Evolutionary conservation across 1,140 invertebrate species (phyloP), one percentile per base, ranked within the genome.

Genomic region (Colletes latitarsis): DNA sequence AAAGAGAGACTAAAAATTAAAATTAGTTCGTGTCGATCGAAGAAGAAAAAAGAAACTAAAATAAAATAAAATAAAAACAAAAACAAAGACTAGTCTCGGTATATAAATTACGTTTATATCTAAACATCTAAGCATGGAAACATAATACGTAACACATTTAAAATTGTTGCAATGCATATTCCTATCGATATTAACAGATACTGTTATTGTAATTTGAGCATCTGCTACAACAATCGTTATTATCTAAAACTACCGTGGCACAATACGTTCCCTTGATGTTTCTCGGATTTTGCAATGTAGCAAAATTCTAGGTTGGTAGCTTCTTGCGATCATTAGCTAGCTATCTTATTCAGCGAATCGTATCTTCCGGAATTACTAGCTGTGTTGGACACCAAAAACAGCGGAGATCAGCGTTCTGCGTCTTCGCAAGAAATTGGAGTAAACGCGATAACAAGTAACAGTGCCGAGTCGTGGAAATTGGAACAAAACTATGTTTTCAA

Each of bases 291-390:
- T 19, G 17, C 41, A n/a, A 8, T 8, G 30, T 2, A 2, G 41
- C 6, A 3, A 46, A 43, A 66, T n/a, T 66, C 17, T 10, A 30
- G 63, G 10, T n/a, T 4, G 5, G 17, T 46, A n/a, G 63, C 14
- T 66, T 46, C 41, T 46, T 66, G 17, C 41, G 41, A 43, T 66
- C 63, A 66, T 66, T 66, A 66, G 63, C 41, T n/a, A 46, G 8
- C 39, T 39, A 46, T 66, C 41, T 19, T n/a, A 66, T 66, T 66
- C 41, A 19, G 41, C 63, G 63, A 43, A 66, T 66, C 17, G 41
- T 66, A 41, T 66, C 63, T 66, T 66, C 41, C 43, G 39, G 39
- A 15, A 8, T n/a, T 64, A 43, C 62, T 66, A n/a, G 17, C 41
- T 10, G 63, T 4, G 8, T 46, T 39, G 10, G 63, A 66, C 63